These are phyloP conservation scores for Erannis defoliaria DNA, from an alignment of 2,888 invertebrate genomes.

Conservation along the genomic window DNA sequence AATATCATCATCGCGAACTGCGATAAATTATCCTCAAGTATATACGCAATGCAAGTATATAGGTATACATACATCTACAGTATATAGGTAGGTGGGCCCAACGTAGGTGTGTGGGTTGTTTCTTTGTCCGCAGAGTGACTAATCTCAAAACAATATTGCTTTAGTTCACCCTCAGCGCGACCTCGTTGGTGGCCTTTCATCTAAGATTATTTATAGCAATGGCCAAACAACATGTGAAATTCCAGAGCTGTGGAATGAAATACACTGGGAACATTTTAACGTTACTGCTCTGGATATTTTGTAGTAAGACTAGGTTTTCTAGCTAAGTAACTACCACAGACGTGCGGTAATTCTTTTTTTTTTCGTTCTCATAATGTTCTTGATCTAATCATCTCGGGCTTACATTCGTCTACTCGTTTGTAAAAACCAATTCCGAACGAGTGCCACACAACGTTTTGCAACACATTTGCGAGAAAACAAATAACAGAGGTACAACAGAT, in stretches of 20 bases:
- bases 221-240: conserved; percentile 36
- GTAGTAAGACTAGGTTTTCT: no score
- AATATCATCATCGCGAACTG: background rate
- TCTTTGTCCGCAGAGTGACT: conserved; percentile 32
- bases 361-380: no score
- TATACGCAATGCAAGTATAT: no score
- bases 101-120: conserved; percentile 10
- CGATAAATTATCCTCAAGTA: background rate
- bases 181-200: conserved; percentile 59
- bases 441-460: no score
- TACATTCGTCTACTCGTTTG: no score
- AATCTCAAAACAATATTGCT: conserved; percentile 50
- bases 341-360: no score
- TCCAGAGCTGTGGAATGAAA: conserved; percentile 25
- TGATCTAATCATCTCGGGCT: no score
- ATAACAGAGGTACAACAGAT: no score
- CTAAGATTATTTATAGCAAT: conserved; percentile 53
- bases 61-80: background rate
- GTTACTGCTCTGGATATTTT: conserved; percentile 2
- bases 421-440: no score
- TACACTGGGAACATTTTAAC: conserved; percentile 5
- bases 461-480: no score
- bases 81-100: background rate
- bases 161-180: conserved; percentile 51
- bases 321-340: no score